Base-by-base conservation (phyloP, 2,888 invertebrate species). In the Sepiola atlantica region DNA sequence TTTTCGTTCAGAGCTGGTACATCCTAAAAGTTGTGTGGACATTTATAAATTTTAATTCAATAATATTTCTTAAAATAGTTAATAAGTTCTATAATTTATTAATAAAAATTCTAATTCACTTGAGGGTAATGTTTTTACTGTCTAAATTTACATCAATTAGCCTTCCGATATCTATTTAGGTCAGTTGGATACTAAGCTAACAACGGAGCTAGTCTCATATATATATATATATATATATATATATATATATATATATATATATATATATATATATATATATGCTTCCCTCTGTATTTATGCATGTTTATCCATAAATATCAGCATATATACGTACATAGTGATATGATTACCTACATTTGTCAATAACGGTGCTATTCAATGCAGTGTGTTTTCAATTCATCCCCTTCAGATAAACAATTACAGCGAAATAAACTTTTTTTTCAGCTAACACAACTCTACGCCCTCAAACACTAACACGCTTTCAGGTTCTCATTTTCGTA, bases 371-470 rank as follows among this genome's bases (percentile, higher is more conserved):
- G 8, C 45, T 2, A 77, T 77, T 77, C 12, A 77, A 32, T 77
- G 14, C 14, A 16, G 77, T n/a, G n/a, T 77, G 77, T 32, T 77
- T 77, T 77, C 77, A 77, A 77, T 77, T n/a, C n/a, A 77, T 77
- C n/a, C 77, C 77, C 77, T 77, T 77, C 32, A 77, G 77, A 77
- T 77, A 77, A 77, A n/a, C 28, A 77, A 77, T 77, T 77, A 77
- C 77, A 77, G 77, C n/a, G n/a, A 77, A 77, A n/a, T 16, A n/a
- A 77, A 77, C 16, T n/a, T 77, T 77, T 77, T 77, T 77, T 16
- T 77, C 77, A 32, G 77, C 77, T 77, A 77, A 77, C n/a, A 77
- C n/a, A 16, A n/a, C n/a, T 77, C 32, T 32, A 12, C 32, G 2
- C 14, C n/a, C n/a, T 32, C n/a, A 14, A 12, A n/a, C 77, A 45